Evolutionary conservation across 2,888 invertebrate species (phyloP).

Genomic region (Pterostichus niger): DNA sequence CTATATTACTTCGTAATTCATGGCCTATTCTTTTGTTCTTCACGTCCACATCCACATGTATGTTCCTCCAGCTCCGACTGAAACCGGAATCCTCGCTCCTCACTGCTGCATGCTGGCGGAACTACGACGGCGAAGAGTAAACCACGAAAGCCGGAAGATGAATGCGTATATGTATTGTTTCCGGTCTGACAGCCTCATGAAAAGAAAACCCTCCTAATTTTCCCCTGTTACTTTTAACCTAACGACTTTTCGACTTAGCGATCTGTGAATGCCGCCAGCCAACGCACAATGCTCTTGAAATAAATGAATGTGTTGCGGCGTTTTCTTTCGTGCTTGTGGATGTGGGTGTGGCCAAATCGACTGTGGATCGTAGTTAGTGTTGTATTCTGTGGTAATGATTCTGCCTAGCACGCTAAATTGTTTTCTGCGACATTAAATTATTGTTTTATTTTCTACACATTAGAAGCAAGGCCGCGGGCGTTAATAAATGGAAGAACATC

Average conservation of each 20-base stretch:
- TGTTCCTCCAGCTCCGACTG: not conserved
- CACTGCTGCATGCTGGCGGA: not conserved
- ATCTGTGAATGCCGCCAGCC: constrained; percentile 71
- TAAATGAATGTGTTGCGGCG: constrained; percentile 34
- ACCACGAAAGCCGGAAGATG: constrained; percentile 74
- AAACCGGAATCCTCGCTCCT: constrained; percentile 40
- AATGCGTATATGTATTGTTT: constrained; percentile 78
- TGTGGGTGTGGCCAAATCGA: constrained; percentile 31
- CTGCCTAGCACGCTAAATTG: constrained; percentile 20
- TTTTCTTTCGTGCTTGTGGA: constrained; percentile 6
- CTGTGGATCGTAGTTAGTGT: not conserved
- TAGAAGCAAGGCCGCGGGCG: no score
- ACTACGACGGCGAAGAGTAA: not conserved
- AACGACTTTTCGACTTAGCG: constrained; percentile 73
- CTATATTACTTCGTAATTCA: constrained; percentile 44
- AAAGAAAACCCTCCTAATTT: constrained; percentile 77
- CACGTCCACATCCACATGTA: not conserved
- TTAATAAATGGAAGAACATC: no score
- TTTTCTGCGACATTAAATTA: constrained; percentile 35
- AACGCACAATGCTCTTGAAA: constrained; percentile 30
- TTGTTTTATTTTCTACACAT: not conserved
- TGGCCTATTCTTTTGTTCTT: constrained; percentile 44
- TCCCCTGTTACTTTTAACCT: constrained; percentile 76
- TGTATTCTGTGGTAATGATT: constrained; percentile 21
- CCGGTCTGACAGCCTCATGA: constrained; percentile 73